Evolutionary conservation across 2,888 invertebrate genomes (phyloP).

Genomic region (Acanthosepion pharaonis): DNA sequence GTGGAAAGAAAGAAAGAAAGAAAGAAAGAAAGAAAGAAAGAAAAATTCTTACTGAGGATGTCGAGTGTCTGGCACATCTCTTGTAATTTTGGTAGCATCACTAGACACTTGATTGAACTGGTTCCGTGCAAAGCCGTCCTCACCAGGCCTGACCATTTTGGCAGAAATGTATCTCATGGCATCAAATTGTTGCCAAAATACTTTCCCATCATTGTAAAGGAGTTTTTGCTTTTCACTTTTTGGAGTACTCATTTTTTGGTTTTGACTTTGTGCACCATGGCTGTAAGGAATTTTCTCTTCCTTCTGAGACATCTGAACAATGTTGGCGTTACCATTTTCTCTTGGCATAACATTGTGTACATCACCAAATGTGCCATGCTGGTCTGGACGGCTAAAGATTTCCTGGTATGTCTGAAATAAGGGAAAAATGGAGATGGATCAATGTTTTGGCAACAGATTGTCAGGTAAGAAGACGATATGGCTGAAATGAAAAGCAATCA

Average conservation of each 20-base stretch:
- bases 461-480: neutral
- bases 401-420: constrained; percentile 20
- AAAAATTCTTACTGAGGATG: constrained; percentile 86
- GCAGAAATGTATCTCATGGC: constrained; percentile 87
- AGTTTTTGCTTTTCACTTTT: neutral
- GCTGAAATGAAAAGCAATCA: too few species aligned
- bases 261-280: neutral
- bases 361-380: neutral
- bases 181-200: constrained; percentile 86
- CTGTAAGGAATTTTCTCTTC: neutral
- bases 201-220: constrained; percentile 34
- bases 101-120: constrained; percentile 97
- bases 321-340: neutral
- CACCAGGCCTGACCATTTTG: constrained; percentile 84
- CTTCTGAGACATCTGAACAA: constrained; percentile 33
- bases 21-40: neutral
- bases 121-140: constrained; percentile 93
- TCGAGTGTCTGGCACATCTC: constrained; percentile 93
- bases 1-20: neutral
- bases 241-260: neutral
- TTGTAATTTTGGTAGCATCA: constrained; percentile 89
- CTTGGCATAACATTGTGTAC: neutral
- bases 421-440: neutral
- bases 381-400: neutral
- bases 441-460: neutral